Evolutionary conservation across 2,888 invertebrate genomes (phyloP).

Genomic region (Zaprionus bogoriensis): DNA sequence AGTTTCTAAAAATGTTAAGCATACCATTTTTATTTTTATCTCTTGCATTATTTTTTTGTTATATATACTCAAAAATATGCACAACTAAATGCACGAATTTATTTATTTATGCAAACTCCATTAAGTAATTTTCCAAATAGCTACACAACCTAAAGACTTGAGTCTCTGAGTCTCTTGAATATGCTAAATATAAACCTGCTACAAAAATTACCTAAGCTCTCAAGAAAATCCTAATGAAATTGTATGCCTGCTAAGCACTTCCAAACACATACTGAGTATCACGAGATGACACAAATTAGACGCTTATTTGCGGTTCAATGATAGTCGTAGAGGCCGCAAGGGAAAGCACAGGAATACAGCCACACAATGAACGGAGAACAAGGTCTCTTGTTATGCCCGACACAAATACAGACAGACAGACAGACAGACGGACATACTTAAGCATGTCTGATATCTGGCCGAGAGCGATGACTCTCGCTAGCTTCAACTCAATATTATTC

Average conservation of each 20-base stretch:
- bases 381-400: too few relatives aligned
- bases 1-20: too few relatives aligned
- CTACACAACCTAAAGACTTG: too few relatives aligned
- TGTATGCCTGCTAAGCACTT: background rate
- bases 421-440: background rate
- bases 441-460: background rate
- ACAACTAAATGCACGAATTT: too few relatives aligned
- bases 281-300: slow-evolving; percentile 27
- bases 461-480: background rate
- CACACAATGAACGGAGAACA: background rate
- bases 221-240: background rate
- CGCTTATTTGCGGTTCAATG: slow-evolving; percentile 45
- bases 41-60: too few relatives aligned
- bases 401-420: background rate
- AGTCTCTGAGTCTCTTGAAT: too few relatives aligned
- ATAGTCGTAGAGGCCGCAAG: too few relatives aligned
- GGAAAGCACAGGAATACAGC: slow-evolving; percentile 1
- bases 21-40: too few relatives aligned
- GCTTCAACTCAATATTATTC: background rate
- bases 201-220: background rate
- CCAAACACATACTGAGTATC: background rate
- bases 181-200: too few relatives aligned
- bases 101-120: too few relatives aligned
- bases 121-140: too few relatives aligned
- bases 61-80: too few relatives aligned